These are phyloP conservation scores for Oostethus manadensis DNA, from an alignment of 2,113 vertebrate genomes.

Conservation along the genomic window DNA sequence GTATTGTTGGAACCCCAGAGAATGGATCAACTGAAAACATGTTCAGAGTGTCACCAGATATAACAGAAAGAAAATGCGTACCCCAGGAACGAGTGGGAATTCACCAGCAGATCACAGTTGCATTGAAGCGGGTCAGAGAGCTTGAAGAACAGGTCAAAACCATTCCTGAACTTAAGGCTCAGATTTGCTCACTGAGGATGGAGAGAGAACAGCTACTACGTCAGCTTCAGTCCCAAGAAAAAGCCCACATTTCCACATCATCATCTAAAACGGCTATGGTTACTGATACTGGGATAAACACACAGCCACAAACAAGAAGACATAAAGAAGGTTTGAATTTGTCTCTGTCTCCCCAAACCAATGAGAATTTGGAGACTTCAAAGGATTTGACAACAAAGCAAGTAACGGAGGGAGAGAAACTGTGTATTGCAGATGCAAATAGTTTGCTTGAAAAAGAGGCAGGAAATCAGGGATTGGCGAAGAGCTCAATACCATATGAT, in stretches of 20 bases:
- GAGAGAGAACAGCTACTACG: slow-evolving; percentile 60
- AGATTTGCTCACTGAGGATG: slow-evolving; percentile 64
- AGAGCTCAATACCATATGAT: slow-evolving; percentile 9
- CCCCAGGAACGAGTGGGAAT: slow-evolving; percentile 52
- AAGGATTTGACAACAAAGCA: slow-evolving; percentile 15
- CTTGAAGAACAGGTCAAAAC: slow-evolving; percentile 67
- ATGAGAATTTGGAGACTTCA: slow-evolving; percentile 21
- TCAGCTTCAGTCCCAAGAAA: slow-evolving; percentile 59
- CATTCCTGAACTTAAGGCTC: slow-evolving; percentile 71
- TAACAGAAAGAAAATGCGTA: slow-evolving; percentile 43
- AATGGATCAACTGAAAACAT: slow-evolving; percentile 51
- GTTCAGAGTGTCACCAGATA: slow-evolving; percentile 58
- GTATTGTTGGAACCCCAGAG: slow-evolving; percentile 45
- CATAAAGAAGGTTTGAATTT: slow-evolving; percentile 41
- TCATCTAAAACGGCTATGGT: slow-evolving; percentile 14
- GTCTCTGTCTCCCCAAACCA: slow-evolving; percentile 30
- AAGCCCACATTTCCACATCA: slow-evolving; percentile 29
- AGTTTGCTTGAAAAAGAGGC: slow-evolving; percentile 22
- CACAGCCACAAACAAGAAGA: slow-evolving; percentile 23
- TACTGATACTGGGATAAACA: slow-evolving; percentile 11
- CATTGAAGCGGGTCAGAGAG: slow-evolving; percentile 68
- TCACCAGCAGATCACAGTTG: slow-evolving; percentile 70
- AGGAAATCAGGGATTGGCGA: slow-evolving; percentile 7
- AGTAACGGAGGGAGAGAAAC: slow-evolving; percentile 20
- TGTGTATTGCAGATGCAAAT: slow-evolving; percentile 25